A percentile compares a stretch with the other conserved stretches of the same genome.
These are phyloP conservation scores for Aselliscus stoliczkanus DNA, from an alignment of 2,797 vertebrate species.

Conservation along the genomic window DNA sequence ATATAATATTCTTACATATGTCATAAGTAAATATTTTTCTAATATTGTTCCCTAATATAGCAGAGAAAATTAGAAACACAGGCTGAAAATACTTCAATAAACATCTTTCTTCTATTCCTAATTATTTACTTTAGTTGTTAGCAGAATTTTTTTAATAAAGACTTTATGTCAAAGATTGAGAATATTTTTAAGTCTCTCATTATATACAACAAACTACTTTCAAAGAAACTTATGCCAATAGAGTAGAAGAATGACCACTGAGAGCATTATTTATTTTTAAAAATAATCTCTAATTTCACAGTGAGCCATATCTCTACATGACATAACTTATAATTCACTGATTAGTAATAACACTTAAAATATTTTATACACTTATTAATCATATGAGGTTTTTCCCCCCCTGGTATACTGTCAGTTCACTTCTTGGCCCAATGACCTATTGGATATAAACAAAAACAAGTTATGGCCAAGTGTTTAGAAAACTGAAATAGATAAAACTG, in stretches of 20 bases:
- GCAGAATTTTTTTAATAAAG: not conserved
- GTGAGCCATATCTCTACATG: not conserved
- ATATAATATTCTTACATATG: not conserved
- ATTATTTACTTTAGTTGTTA: not conserved
- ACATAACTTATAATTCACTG: not conserved
- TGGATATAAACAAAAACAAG: slow-evolving; percentile 19
- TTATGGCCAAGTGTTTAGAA: not conserved
- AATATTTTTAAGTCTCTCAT: not conserved
- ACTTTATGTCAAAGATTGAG: not conserved
- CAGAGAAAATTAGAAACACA: not conserved
- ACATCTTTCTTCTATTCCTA: not conserved
- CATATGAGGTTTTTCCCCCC: not conserved
- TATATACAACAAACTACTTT: slow-evolving; percentile 18
- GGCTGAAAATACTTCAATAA: slow-evolving; percentile 18
- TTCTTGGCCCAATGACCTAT: not conserved
- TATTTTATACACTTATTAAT: not conserved
- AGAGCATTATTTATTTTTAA: not conserved
- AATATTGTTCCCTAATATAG: not conserved
- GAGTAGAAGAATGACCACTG: not conserved
- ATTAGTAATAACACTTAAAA: slow-evolving; percentile 14
- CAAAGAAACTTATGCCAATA: not conserved
- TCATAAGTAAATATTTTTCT: slow-evolving; percentile 13
- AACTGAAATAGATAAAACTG: not conserved
- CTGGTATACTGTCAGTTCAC: not conserved
- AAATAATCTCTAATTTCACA: not conserved